Evolutionary conservation across 2,888 invertebrate species (phyloP), one percentile per base, ranked within the genome.

Genomic region (Lacanobia oleracea): DNA sequence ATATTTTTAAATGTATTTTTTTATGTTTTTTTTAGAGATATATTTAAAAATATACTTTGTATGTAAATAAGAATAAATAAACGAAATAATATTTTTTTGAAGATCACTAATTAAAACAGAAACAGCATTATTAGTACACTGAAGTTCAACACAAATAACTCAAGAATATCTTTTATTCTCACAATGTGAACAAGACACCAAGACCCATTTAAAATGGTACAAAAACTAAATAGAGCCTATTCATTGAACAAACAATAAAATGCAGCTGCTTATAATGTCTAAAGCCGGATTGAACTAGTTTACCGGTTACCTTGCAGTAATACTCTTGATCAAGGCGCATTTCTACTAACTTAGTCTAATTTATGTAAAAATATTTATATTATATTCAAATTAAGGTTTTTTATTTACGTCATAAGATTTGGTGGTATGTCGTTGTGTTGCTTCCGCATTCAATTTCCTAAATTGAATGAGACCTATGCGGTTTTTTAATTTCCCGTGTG

Each of bases 221-320:
- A 77, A 81, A 76, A 76, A 81, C 27, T 21, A 33, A 81, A 43
- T 6, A 45, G 33, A 53, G 23, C 53, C 68, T 67, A 62, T 63
- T 83, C 61, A 45, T 23, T 27, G 45, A 16, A 59, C 12, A 65
- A 69, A 78, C 56, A 68, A 69, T 80, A 63, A 57, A 67, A 72
- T 45, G 75, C 63, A 54, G 16, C n/a, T 33, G 16, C 56, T 71
- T 57, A 63, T 37, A 71, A 71, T 63, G 66, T 37, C 62, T 56
- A 59, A 72, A 54, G 10, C 27, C 40, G 33, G 43, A 64, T 54
- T 71, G 48, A 69, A 65, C 60, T 40, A 60, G 68, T 63, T 68
- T 50, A 60, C 33, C 33, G 18, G 18, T 73, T 67, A 53, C 71
- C 68, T 77, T 67, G 64, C 33, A n/a, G 43, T 67, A 33, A 33